Conservation (phyloP, 2,113 vertebrate species). For the Lipophrys pholis region DNA sequence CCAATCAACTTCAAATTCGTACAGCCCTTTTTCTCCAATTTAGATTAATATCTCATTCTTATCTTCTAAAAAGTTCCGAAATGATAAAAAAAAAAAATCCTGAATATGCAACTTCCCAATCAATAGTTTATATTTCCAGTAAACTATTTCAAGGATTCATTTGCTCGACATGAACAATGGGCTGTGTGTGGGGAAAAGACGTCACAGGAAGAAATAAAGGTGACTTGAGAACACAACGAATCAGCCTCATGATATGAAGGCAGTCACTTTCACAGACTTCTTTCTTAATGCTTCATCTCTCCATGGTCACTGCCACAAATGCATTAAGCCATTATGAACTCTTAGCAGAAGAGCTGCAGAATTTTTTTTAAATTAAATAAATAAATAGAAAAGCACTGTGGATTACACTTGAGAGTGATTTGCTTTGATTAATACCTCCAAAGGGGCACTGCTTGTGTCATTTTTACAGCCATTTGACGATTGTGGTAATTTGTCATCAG, state of each 20-base stretch:
- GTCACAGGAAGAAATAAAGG: constrained; percentile 17
- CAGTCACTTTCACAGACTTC: constrained; percentile 48
- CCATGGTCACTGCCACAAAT: constrained; percentile 54
- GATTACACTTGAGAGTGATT: constrained; percentile 33
- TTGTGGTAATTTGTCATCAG: constrained; percentile 46
- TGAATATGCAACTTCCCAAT: background rate
- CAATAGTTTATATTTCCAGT: constrained; percentile 15
- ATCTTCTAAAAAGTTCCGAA: background rate
- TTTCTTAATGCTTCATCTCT: constrained; percentile 59
- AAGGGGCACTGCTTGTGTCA: background rate
- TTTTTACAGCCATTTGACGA: constrained; percentile 36
- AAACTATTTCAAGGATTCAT: constrained; percentile 22
- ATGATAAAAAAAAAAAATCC: background rate
- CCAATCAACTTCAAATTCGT: background rate
- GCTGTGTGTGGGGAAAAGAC: constrained; percentile 8
- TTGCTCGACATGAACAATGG: background rate
- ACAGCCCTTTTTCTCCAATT: constrained; percentile 9
- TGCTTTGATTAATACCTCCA: constrained; percentile 6
- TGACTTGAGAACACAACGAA: constrained; percentile 25
- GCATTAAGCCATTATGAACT: constrained; percentile 66
- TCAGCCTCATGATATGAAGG: constrained; percentile 60
- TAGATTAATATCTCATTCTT: constrained; percentile 1
- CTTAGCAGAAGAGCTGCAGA: constrained; percentile 33
- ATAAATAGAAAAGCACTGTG: constrained; percentile 10
- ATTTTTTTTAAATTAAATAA: too few species aligned